A percentile compares a stretch with the other conserved stretches of the same genome.
These are phyloP conservation scores for Scopus umbretta DNA, from an alignment of 2,113 vertebrate genomes.

Conservation along the genomic window DNA sequence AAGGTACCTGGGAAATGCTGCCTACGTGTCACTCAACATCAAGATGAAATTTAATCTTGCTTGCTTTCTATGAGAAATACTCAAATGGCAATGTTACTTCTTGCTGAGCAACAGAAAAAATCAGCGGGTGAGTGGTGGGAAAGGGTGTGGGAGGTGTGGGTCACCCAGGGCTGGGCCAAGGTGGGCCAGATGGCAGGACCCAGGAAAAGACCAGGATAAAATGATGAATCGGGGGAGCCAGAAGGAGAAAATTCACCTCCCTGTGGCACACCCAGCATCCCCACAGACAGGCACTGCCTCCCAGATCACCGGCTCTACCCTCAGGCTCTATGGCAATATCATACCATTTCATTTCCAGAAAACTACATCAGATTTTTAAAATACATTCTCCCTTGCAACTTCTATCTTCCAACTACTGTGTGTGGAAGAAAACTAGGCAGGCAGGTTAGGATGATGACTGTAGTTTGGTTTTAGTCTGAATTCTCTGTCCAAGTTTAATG, in stretches of 20 bases:
- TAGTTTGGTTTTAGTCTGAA: neutral
- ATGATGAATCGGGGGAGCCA: neutral
- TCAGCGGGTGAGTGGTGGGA: no score
- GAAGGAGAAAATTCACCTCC: neutral
- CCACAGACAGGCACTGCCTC: fast-evolving
- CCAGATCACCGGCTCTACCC: fast-evolving
- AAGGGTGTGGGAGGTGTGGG: neutral
- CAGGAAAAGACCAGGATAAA: neutral
- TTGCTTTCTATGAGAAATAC: neutral
- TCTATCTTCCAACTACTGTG: neutral
- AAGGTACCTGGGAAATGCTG: neutral
- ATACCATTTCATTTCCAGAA: neutral
- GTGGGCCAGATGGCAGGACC: neutral
- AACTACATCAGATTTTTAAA: fast-evolving
- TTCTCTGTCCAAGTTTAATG: neutral
- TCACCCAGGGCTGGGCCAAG: neutral
- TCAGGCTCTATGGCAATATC: neutral
- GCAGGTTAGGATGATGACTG: neutral
- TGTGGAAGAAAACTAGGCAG: neutral
- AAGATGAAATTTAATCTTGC: neutral
- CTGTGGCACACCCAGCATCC: neutral
- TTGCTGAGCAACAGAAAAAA: neutral
- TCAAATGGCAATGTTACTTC: fast-evolving
- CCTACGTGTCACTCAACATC: neutral
- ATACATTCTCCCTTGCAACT: neutral